These are phyloP conservation scores for Channallabes apus DNA, from an alignment of 2,797 vertebrate genomes.

Conservation along the genomic window DNA sequence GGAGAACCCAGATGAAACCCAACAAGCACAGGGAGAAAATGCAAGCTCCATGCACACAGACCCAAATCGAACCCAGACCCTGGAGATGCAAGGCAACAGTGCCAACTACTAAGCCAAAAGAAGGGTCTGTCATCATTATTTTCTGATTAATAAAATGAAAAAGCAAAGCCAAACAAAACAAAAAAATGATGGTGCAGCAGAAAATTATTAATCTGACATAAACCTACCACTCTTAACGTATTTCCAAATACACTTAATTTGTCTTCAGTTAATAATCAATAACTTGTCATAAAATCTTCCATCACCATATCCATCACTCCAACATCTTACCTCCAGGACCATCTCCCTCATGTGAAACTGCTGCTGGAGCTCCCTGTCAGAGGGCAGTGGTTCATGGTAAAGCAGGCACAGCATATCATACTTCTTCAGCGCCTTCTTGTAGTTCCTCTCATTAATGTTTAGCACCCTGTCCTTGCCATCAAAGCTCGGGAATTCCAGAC, in stretches of 20 bases:
- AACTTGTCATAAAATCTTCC: background rate
- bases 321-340: constrained; percentile 87
- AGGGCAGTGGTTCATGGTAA: constrained; percentile 82
- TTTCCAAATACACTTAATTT: background rate
- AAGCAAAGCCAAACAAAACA: background rate
- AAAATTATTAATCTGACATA: background rate
- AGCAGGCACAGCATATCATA: constrained; percentile 89
- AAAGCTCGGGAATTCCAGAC: constrained; percentile 90
- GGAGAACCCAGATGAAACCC: too few species aligned
- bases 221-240: background rate
- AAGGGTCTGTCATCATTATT: background rate
- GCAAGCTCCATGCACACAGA: too few species aligned
- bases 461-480: constrained; percentile 92
- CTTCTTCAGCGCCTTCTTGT: constrained; percentile 89
- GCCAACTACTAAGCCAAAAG: background rate
- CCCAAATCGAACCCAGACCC: too few species aligned
- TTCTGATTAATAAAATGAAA: background rate
- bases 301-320: background rate
- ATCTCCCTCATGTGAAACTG: constrained; percentile 91
- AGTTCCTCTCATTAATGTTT: constrained; percentile 89
- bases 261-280: background rate
- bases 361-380: constrained; percentile 86
- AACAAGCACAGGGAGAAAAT: too few species aligned
- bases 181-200: background rate
- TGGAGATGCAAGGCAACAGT: too few species aligned